Evolutionary conservation across 2,888 invertebrate species (phyloP), one percentile per base, ranked within the genome.

Genomic region (Rotaria sp.): DNA sequence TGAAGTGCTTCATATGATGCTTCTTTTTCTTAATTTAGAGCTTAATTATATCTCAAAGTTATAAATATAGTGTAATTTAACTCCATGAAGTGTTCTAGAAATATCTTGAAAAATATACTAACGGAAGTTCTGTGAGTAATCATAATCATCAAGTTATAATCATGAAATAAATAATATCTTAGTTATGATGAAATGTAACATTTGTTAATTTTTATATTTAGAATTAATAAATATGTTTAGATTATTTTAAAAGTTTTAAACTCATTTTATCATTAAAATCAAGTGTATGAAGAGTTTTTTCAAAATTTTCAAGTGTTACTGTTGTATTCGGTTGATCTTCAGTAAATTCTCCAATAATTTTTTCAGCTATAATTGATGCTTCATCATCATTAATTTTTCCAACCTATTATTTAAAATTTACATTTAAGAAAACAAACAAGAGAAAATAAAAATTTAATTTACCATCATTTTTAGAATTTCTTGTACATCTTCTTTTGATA

Each of bases 221-320:
- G 10, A 13, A 5, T 50, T 15, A 24, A 24, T 5, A 24, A 24
- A 52, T 5, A 52, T 24, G 2, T 24, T 24, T 52, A 5, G 24
- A 52, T 24, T 80, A 80, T 80, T 80, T 80, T 15, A 80, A 41
- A 4, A 80, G 45, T 80, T 80, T 80, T 80, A 80, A 80, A 80
- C 41, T n/a, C 80, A 80, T 80, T 80, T 80, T 80, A n/a, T 80
- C 80, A 15, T 80, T 80, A 15, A 80, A 80, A n/a, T 80, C 80
- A 45, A 80, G 24, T 80, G 45, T 41, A 13, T 45, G 26, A 4
- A 80, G 45, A 3, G 45, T 80, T 80, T 26, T 26, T 80, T 80
- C 45, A 45, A 80, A 80, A 26, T 45, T 80, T 45, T 41, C n/a
- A 24, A 80, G 13, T 45, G 41, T 45, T n/a, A 80, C 41, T n/a